phyloP scores from a whole-genome alignment of 1,140 invertebrate genomes.

The Conus ventricosus region DNA sequence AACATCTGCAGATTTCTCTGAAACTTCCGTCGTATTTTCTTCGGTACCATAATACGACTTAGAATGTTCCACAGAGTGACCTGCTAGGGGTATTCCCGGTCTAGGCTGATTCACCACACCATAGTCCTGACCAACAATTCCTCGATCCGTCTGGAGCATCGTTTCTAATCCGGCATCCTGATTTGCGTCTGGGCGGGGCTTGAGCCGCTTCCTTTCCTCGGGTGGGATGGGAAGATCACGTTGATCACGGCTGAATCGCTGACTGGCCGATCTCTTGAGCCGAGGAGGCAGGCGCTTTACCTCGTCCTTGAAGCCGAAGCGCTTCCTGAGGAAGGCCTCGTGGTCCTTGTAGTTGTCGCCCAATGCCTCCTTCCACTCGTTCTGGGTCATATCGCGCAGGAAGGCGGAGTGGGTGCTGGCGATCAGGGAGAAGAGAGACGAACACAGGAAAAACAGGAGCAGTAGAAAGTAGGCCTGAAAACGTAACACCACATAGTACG shows the following conservation, averaged over 20 bases:
- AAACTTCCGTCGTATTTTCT: too few species aligned
- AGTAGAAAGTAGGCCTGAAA: background rate
- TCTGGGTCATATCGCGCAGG: background rate
- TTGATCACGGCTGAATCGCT: background rate
- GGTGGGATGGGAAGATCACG: background rate
- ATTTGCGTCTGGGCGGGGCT: too few species aligned
- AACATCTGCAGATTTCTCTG: too few species aligned
- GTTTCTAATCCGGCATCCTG: too few species aligned
- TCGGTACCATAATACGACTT: too few species aligned
- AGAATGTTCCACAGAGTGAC: too few species aligned
- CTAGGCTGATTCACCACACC: too few species aligned
- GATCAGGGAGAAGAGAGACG: constrained; percentile 29
- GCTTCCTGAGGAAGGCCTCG: background rate
- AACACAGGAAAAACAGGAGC: background rate
- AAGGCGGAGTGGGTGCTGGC: constrained; percentile 26
- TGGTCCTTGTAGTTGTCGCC: background rate
- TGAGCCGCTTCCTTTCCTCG: too few species aligned
- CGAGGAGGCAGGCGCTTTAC: background rate
- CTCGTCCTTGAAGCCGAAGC: background rate
- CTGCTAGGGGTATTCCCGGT: too few species aligned
- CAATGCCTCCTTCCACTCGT: constrained; percentile 25
- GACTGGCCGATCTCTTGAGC: background rate
- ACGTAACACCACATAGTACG: too few species aligned
- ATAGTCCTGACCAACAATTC: too few species aligned
- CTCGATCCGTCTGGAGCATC: too few species aligned